Evolutionary conservation across 2,797 vertebrate species (phyloP), one percentile per base, ranked within the genome.

Genomic region (Furcifer pardalis): DNA sequence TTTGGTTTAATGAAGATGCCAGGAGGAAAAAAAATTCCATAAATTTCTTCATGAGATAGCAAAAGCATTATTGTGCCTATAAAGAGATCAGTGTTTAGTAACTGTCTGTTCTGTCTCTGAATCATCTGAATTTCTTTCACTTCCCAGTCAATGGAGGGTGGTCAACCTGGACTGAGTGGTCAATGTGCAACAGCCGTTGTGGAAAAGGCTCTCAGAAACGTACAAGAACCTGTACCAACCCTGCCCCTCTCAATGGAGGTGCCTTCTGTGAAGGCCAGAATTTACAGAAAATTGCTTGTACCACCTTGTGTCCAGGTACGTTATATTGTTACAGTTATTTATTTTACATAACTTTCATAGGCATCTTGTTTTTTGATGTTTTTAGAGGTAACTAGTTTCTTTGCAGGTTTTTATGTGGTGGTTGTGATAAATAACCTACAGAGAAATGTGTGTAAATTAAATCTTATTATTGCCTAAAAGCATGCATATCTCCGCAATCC

Each of bases 141-240:
- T 87, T 91, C 52, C 77, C 92, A 99, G 99, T 99, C 79, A 99
- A 99, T 0, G 99, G 99, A 1, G 99, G 98, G 79, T 99, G 99
- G 99, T 99, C 99, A 1, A 98, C 97, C 0, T 99, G 99, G 99
- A 99, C 98, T 0, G 99, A 99, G 94, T 99, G 99, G 99, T 98
- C 99, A 0, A 96, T 98, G 89, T 99, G 99, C 19, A 99, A 98
- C 92, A 99, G 97, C 90, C 97, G 98, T 83, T 99, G 99, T 4
- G 98, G 98, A 35, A 96, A 98, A 40, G 99, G 98, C 35, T 98
- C 95, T 92, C 98, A 99, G 95, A 99, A 99, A 85, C 97, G 98
- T 40, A 98, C 98, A 0, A 97, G 99, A 87, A 99, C 98, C 94
- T 99, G 99, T 81, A 99, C 99, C 93, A 99, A 99, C 90, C 99